Percentiles rank a stretch among this genome's conserved stretches.
Conservation (phyloP, 1,140 invertebrate species). For the Prorops nasuta region DNA sequence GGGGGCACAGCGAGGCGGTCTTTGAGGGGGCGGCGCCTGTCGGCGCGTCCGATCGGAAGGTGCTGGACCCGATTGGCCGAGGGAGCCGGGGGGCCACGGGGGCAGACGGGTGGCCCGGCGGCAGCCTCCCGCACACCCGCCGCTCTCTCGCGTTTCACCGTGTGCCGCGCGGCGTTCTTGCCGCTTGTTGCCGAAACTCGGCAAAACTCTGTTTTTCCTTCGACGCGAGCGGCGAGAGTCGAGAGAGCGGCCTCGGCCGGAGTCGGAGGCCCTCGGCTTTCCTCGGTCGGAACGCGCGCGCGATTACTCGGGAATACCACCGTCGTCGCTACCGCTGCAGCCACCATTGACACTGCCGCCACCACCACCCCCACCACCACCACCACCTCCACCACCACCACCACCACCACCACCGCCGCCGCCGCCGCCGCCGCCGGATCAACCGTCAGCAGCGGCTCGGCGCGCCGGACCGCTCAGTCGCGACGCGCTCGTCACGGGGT, state of each 20-base stretch:
- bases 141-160: conserved; percentile 19
- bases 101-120: conserved; percentile 16
- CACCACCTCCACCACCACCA: conserved; percentile 2
- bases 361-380: not conserved
- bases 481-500: conserved; percentile 57
- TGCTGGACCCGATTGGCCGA: conserved; percentile 24
- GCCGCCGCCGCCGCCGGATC: conserved; percentile 1
- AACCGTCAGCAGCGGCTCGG: too few relatives aligned
- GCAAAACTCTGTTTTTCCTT: conserved; percentile 10
- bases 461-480: conserved; percentile 49
- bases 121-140: not conserved
- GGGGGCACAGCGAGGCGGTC: conserved; percentile 34
- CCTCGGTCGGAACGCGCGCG: not conserved
- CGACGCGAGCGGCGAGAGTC: too few relatives aligned
- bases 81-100: conserved; percentile 27
- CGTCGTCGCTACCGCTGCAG: not conserved
- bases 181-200: too few relatives aligned
- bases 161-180: conserved; percentile 23
- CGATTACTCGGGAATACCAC: not conserved
- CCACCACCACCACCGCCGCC: not conserved
- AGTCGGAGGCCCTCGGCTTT: not conserved
- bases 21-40: conserved; percentile 32
- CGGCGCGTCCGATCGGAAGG: conserved; percentile 33
- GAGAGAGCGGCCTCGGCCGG: not conserved
- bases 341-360: not conserved